Evolutionary conservation across 2,797 vertebrate genomes (phyloP).

Genomic region (Bovichtus variegatus): DNA sequence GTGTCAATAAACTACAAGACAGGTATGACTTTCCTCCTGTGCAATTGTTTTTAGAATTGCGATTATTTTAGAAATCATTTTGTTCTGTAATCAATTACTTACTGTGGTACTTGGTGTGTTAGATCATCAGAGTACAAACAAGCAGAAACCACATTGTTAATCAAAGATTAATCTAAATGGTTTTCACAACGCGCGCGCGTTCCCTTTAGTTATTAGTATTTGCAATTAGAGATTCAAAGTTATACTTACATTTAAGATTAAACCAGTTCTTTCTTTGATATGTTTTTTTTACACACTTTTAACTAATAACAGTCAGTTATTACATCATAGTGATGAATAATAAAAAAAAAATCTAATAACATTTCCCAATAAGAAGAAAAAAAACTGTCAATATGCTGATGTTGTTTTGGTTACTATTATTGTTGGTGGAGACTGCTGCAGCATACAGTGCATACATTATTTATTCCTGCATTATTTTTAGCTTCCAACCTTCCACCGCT

Average conservation of each 20-base stretch:
- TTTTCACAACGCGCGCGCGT: too few species aligned
- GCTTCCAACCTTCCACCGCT: background rate
- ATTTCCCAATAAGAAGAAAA: too few species aligned
- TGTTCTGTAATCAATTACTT: too few species aligned
- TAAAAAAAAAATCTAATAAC: background rate
- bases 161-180: too few species aligned
- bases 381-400: too few species aligned
- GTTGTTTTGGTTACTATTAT: background rate
- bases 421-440: background rate
- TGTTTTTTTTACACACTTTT: too few species aligned
- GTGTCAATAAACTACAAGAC: background rate
- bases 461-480: conserved; percentile 30
- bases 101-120: background rate
- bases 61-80: too few species aligned
- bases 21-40: background rate
- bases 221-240: background rate
- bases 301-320: too few species aligned
- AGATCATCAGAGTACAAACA: background rate
- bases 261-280: background rate
- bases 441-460: background rate
- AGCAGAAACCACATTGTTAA: background rate
- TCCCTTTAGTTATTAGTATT: background rate
- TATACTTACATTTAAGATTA: background rate
- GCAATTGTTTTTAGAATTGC: background rate
- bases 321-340: background rate